Percentiles rank a stretch among this genome's conserved stretches.
phyloP scores from a whole-genome alignment of 1,140 invertebrate species.

The Cyclina sinensis region DNA sequence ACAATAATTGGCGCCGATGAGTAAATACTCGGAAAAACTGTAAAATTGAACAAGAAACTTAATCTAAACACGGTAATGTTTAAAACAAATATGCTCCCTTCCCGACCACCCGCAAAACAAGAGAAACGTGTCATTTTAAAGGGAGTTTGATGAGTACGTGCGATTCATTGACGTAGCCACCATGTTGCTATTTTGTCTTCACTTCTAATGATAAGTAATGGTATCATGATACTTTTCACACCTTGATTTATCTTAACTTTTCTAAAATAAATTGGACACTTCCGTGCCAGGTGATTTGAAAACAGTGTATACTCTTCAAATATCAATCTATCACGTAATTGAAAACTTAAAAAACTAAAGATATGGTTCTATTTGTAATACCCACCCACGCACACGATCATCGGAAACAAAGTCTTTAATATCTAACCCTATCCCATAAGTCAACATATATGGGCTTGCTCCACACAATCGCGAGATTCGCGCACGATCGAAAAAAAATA shows the following conservation, averaged over 20 bases:
- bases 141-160: slow-evolving; percentile 17
- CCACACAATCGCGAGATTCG: too few species aligned
- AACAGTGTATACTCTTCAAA: not conserved
- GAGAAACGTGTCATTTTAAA: slow-evolving; percentile 20
- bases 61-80: slow-evolving; percentile 62
- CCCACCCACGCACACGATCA: too few species aligned
- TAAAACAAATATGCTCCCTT: slow-evolving; percentile 31
- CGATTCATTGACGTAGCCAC: not conserved
- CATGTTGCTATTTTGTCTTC: not conserved
- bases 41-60: not conserved
- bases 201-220: not conserved
- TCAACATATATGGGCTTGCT: too few species aligned
- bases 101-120: slow-evolving; percentile 23
- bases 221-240: slow-evolving; percentile 20
- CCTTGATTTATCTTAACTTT: slow-evolving; percentile 18
- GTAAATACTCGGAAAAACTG: slow-evolving; percentile 37
- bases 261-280: slow-evolving; percentile 26
- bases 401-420: too few species aligned
- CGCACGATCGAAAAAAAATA: too few species aligned
- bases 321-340: too few species aligned
- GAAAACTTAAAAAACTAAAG: too few species aligned
- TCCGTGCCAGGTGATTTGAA: not conserved
- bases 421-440: too few species aligned
- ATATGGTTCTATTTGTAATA: too few species aligned
- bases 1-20: slow-evolving; percentile 49